phyloP scores from a whole-genome alignment of 2,113 vertebrate genomes.

The rat (Rattus norvegicus) region GRCr8 NC_086021.1:165564001-165564500 shows the following conservation, averaged over 20 bases:
- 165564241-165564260: background rate
- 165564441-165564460: background rate
- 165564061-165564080: slow-evolving; percentile 20
- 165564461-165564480: background rate
- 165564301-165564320: background rate
- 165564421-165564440: too few relatives aligned
- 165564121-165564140: background rate
- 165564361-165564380: background rate
- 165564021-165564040: background rate
- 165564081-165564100: background rate
- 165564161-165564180: background rate
- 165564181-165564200: background rate
- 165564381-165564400: background rate
- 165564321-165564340: too few relatives aligned
- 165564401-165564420: background rate
- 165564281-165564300: background rate
- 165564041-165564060: background rate
- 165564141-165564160: slow-evolving; percentile 24
- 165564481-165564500: background rate
- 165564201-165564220: background rate
- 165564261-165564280: background rate
- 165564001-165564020: slow-evolving; percentile 29
- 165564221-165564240: too few relatives aligned
- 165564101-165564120: background rate
- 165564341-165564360: background rate